Evolutionary conservation across 2,797 vertebrate species (phyloP).

Genomic region (Dipus sagitta): DNA sequence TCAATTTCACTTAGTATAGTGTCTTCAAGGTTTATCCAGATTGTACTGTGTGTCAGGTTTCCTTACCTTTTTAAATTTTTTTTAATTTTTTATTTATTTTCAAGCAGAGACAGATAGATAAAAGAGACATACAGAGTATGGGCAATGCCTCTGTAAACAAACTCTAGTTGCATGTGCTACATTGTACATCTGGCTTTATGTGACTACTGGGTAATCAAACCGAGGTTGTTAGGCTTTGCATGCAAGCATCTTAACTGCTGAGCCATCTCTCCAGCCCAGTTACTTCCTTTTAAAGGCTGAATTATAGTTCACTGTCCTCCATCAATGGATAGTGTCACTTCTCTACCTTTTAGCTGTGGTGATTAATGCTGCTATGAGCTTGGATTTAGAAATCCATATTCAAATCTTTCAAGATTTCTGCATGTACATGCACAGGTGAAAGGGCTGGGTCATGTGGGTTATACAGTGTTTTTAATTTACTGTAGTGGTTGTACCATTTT

Average conservation of each 20-base stretch:
- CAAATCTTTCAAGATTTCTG: neutral
- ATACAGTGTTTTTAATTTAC: neutral
- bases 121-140: too few relatives aligned
- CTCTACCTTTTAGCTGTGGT: accelerated
- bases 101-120: too few relatives aligned
- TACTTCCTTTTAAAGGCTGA: neutral
- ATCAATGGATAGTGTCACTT: accelerated
- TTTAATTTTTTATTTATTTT: too few relatives aligned
- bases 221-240: too few relatives aligned
- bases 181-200: too few relatives aligned
- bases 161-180: too few relatives aligned
- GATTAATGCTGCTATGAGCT: neutral
- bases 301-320: accelerated
- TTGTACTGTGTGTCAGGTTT: accelerated
- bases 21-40: neutral
- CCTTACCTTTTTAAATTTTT: too few relatives aligned
- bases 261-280: neutral
- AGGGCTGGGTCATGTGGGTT: accelerated
- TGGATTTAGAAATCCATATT: too few relatives aligned
- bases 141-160: too few relatives aligned
- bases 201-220: too few relatives aligned
- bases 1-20: accelerated
- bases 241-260: too few relatives aligned
- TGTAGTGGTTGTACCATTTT: accelerated
- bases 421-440: neutral